phyloP scores from a whole-genome alignment of 2,113 vertebrate genomes.

The Colossoma macropomum region DNA sequence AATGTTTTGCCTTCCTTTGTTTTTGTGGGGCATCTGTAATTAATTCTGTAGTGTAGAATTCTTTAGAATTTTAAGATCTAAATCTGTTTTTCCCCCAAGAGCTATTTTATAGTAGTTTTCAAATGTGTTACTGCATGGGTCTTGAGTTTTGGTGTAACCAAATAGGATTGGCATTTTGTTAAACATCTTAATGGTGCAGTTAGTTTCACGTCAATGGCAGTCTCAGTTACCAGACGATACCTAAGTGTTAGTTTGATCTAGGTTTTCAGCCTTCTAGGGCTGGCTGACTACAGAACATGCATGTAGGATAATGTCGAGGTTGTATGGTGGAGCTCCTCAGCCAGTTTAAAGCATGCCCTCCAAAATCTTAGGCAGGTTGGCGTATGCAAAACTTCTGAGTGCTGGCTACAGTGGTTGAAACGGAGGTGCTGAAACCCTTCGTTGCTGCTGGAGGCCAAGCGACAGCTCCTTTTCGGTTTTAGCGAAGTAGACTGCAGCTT shows the following conservation, averaged over 20 bases:
- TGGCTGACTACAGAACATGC: background rate
- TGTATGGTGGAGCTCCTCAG: background rate
- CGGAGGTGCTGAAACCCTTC: background rate
- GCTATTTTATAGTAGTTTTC: background rate
- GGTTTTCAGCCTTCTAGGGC: background rate
- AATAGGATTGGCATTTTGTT: slow-evolving; percentile 9
- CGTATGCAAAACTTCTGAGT: background rate
- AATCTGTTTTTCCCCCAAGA: background rate
- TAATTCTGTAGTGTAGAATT: slow-evolving; percentile 17
- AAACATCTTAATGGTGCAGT: background rate
- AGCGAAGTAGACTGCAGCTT: slow-evolving; percentile 18
- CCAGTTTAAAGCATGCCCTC: background rate
- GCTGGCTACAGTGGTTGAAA: background rate
- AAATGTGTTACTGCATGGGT: background rate
- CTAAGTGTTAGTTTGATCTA: background rate
- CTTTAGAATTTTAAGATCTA: slow-evolving; percentile 34
- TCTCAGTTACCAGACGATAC: background rate
- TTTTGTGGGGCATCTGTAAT: slow-evolving; percentile 4
- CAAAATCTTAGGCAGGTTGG: slow-evolving; percentile 2
- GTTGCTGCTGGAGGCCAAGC: background rate
- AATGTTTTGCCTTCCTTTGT: slow-evolving; percentile 12
- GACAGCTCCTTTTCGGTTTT: background rate
- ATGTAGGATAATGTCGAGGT: slow-evolving; percentile 17
- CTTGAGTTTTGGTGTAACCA: background rate
- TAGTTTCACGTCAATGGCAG: background rate